Conservation (phyloP, 2,888 invertebrate species). For the Dynastes maya region DNA sequence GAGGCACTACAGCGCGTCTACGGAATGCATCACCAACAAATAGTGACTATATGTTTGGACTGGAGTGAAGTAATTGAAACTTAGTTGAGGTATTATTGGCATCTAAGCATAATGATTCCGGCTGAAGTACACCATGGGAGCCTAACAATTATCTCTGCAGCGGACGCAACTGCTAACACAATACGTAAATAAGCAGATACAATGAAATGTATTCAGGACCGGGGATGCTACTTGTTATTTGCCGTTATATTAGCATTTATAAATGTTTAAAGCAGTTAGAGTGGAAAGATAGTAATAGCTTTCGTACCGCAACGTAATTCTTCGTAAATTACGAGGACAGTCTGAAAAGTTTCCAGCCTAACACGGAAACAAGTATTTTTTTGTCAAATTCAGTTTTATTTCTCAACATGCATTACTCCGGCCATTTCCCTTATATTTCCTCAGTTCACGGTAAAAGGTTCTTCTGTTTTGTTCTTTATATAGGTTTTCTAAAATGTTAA, state of each 20-base stretch:
- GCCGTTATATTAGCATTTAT: slow-evolving; percentile 1
- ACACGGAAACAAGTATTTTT: too few relatives aligned
- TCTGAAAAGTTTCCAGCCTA: too few relatives aligned
- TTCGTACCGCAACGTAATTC: neutral
- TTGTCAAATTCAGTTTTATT: too few relatives aligned
- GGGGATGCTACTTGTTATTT: neutral
- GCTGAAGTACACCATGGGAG: slow-evolving; percentile 16
- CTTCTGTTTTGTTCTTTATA: too few relatives aligned
- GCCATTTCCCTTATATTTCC: too few relatives aligned
- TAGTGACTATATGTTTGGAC: neutral
- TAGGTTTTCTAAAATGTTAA: too few relatives aligned
- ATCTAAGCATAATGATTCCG: slow-evolving; percentile 16
- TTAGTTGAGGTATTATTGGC: slow-evolving; percentile 22
- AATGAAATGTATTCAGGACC: neutral
- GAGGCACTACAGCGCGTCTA: neutral
- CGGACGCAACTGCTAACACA: neutral
- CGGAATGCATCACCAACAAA: neutral
- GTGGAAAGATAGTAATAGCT: slow-evolving; percentile 19
- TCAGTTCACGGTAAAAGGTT: too few relatives aligned
- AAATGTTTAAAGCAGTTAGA: slow-evolving; percentile 6
- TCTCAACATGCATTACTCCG: too few relatives aligned
- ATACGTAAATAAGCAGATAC: neutral
- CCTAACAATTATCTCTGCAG: slow-evolving; percentile 27
- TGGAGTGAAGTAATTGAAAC: slow-evolving; percentile 33
- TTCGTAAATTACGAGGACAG: neutral